Base-by-base conservation (phyloP, 2,113 vertebrate genomes). In the Herpetotheres cachinnans region DNA sequence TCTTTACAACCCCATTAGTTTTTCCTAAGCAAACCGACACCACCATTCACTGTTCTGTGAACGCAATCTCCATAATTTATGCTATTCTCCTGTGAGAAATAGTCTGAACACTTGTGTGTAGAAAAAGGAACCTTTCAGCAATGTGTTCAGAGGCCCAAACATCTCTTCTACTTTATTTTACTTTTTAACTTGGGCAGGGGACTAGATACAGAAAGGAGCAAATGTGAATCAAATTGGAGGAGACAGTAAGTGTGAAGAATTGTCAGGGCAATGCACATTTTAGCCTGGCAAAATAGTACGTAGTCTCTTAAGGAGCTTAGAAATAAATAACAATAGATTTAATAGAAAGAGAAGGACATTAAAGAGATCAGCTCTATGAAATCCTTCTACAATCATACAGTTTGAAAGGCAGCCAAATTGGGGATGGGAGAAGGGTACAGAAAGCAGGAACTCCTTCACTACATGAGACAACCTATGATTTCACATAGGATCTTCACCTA, bases 1-100 rank as follows among this genome's bases (percentile, higher is more conserved):
- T 98, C 92, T 97, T 97, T 97, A 97, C 70, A 82, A 95, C 52
- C 90, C 94, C 84, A 91, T 97, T 97, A 97, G 94, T 92, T 97
- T 97, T 97, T 84, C 92, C 91, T 96, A 92, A 78, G 86, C 83
- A 97, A 95, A 96, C 47, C 84, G 92, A 98, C 97, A 98, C 97
- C 88, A 89, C 44, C 86, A 55, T 91, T 89, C 89, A 97, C 91
- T 95, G 90, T 97, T 98, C 82, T 88, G 83, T 90, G 89, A 63
- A 71, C 4, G 11, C n/a, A 79, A 76, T 79, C 76, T 82, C 89
- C 54, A 74, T 95, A 76, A 96, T 69, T 91, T 96, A 94, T 36
- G 76, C 78, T 82, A 54, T 94, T 90, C 54, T 91, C 89, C 96
- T 90, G 81, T 91, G 82, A 94, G 74, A 91, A 82, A 94, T 89